These are phyloP conservation scores for Aphidius colemani DNA, from an alignment of 2,888 invertebrate genomes.

Conservation along the genomic window DNA sequence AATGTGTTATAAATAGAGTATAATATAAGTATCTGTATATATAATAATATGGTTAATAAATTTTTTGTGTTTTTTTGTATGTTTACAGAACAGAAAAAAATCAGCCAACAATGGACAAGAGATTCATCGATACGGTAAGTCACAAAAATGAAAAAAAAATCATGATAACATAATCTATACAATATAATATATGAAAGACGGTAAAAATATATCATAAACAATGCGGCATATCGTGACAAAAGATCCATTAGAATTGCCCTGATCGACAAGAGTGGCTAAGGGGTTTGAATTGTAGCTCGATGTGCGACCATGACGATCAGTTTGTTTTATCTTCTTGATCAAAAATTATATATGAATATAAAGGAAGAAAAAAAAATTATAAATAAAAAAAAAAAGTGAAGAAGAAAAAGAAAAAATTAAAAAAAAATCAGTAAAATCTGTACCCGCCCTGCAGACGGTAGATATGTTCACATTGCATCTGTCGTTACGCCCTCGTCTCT, in stretches of 20 bases:
- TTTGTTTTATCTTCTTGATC: slow-evolving; percentile 30
- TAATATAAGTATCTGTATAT: too few species aligned
- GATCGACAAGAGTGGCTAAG: slow-evolving; percentile 27
- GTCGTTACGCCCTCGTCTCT: slow-evolving; percentile 57
- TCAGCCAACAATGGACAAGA: too few species aligned
- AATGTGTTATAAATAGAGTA: background rate
- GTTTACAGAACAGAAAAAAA: too few species aligned
- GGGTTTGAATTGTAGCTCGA: slow-evolving; percentile 23
- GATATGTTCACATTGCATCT: slow-evolving; percentile 57
- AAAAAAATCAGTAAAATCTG: slow-evolving; percentile 51
- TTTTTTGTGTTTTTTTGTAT: too few species aligned
- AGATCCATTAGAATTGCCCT: slow-evolving; percentile 17
- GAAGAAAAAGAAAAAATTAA: slow-evolving; percentile 26
- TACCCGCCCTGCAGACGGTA: slow-evolving; percentile 51
- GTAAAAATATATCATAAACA: slow-evolving; percentile 22
- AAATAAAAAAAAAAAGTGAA: slow-evolving; percentile 4
- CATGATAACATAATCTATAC: background rate
- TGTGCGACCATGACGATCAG: slow-evolving; percentile 26
- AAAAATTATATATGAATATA: slow-evolving; percentile 25
- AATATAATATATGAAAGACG: background rate
- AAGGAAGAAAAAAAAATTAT: slow-evolving; percentile 4
- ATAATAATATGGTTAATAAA: background rate
- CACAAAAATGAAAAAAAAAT: background rate
- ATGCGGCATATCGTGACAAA: slow-evolving; percentile 11
- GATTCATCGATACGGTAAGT: too few species aligned